Evolutionary conservation across 2,888 invertebrate species (phyloP).

Genomic region (Dione juno): DNA sequence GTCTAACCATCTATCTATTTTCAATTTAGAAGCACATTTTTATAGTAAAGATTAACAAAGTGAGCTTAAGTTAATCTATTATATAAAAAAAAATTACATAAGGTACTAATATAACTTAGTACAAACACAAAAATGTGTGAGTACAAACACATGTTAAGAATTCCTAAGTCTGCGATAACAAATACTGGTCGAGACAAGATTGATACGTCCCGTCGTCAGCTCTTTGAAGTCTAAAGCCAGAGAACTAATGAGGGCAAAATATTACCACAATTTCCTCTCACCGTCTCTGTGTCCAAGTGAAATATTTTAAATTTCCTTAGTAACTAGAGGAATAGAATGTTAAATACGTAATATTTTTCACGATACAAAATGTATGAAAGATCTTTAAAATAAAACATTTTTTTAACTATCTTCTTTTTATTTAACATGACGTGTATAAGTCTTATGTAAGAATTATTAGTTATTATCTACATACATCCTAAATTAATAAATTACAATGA

Average conservation of each 20-base stretch:
- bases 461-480: not conserved
- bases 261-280: constrained; percentile 12
- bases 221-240: constrained; percentile 22
- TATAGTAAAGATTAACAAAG: not conserved
- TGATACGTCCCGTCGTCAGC: constrained; percentile 27
- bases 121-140: not conserved
- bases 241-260: constrained; percentile 19
- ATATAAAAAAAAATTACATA: constrained; percentile 3
- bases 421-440: too few species aligned
- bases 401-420: too few species aligned
- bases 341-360: not conserved
- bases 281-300: not conserved
- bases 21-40: not conserved
- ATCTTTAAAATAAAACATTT: not conserved
- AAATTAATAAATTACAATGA: not conserved
- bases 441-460: too few species aligned
- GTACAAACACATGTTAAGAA: constrained; percentile 1
- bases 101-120: not conserved
- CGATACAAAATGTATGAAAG: not conserved
- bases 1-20: too few species aligned
- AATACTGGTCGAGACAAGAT: constrained; percentile 20
- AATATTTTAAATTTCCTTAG: not conserved
- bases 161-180: constrained; percentile 5
- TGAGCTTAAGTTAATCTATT: too few species aligned
- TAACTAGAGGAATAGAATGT: not conserved